phyloP scores from a whole-genome alignment of 2,797 vertebrate species.

The Pseudomugil gertrudae region DNA sequence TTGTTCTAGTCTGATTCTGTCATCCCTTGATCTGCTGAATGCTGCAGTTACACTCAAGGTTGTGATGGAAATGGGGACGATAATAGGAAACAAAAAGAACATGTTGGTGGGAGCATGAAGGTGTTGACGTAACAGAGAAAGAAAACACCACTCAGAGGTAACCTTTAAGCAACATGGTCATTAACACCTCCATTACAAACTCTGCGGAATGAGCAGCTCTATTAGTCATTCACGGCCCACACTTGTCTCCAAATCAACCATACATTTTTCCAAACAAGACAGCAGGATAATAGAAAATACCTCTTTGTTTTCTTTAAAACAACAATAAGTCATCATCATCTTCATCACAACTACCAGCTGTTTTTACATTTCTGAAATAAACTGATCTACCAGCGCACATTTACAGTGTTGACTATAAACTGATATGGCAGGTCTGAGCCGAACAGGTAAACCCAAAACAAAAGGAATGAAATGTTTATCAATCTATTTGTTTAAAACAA shows the following conservation, averaged over 20 bases:
- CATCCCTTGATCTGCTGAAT: conserved; percentile 74
- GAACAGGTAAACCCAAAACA: conserved; percentile 40
- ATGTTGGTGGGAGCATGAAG: conserved; percentile 68
- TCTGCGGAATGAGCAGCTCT: conserved; percentile 65
- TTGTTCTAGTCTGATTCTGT: conserved; percentile 72
- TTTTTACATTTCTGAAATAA: conserved; percentile 47
- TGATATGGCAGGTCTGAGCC: conserved; percentile 46
- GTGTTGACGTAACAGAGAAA: conserved; percentile 71
- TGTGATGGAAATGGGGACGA: conserved; percentile 56
- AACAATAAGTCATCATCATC: conserved; percentile 68
- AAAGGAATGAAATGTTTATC: conserved; percentile 27
- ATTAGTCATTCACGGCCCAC: conserved; percentile 74
- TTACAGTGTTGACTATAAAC: conserved; percentile 37
- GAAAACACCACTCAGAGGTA: conserved; percentile 75
- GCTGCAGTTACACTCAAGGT: conserved; percentile 57
- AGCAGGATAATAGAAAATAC: conserved; percentile 55
- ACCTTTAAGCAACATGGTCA: conserved; percentile 79
- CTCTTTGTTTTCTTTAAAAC: conserved; percentile 69
- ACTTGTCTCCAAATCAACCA: conserved; percentile 58
- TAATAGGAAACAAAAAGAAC: conserved; percentile 73
- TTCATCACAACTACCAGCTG: conserved; percentile 49
- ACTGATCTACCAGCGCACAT: conserved; percentile 47
- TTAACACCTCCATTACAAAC: conserved; percentile 78
- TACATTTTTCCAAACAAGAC: conserved; percentile 53
- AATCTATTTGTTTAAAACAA: conserved; percentile 8